Evolutionary conservation across 2,888 invertebrate species (phyloP).

Genomic region (Icerya purchasi): DNA sequence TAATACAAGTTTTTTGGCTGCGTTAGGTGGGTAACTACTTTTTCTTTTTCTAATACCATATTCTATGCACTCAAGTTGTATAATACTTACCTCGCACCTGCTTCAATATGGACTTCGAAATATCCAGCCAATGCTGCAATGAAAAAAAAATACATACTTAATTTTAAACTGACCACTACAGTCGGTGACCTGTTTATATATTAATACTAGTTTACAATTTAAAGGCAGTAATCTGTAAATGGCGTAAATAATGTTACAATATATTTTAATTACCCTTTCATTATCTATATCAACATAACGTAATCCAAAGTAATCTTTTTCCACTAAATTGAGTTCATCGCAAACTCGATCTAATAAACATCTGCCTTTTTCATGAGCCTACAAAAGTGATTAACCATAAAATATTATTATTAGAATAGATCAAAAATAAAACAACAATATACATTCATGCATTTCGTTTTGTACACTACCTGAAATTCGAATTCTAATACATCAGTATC

Average conservation of each 20-base stretch:
- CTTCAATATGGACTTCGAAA: conserved; percentile 70
- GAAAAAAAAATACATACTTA: conserved; percentile 11
- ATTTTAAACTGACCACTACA: conserved; percentile 5
- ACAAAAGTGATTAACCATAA: too few species aligned
- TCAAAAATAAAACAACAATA: too few species aligned
- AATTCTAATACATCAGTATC: conserved; percentile 80
- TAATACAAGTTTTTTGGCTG: too few species aligned
- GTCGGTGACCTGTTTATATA: too few species aligned
- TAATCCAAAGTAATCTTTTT: conserved; percentile 85
- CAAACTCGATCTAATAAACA: conserved; percentile 76
- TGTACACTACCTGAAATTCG: conserved; percentile 68
- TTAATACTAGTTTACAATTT: too few species aligned
- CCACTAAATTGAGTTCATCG: conserved; percentile 68
- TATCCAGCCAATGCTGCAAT: conserved; percentile 81
- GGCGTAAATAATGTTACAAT: neutral
- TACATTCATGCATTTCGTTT: too few species aligned
- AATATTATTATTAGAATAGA: neutral
- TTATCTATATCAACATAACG: conserved; percentile 74
- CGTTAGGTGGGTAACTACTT: too few species aligned
- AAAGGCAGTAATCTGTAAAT: too few species aligned
- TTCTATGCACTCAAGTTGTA: neutral
- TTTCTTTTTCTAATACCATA: too few species aligned
- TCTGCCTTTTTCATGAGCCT: conserved; percentile 76
- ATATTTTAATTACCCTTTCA: conserved; percentile 47
- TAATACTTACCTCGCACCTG: conserved; percentile 61